These are phyloP conservation scores for Uropetala carovei DNA, from an alignment of 2,888 invertebrate species.

Conservation along the genomic window DNA sequence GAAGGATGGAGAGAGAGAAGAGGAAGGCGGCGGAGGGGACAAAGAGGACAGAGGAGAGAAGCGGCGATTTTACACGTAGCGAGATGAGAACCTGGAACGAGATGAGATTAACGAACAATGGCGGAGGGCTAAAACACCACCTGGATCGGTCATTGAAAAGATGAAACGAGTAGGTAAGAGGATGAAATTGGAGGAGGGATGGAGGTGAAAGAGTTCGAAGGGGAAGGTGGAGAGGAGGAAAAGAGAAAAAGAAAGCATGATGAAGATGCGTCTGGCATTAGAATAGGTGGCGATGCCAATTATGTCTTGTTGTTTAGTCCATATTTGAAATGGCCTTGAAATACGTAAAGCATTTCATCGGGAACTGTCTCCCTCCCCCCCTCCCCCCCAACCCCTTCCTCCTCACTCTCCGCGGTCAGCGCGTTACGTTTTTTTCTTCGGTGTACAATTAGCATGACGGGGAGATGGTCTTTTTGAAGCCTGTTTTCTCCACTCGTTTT, in stretches of 20 bases:
- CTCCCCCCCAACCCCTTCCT: neutral
- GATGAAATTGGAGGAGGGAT: neutral
- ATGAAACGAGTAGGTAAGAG: conserved; percentile 34
- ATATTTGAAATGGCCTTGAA: conserved; percentile 48
- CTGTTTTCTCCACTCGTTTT: neutral
- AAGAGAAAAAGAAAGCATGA: neutral
- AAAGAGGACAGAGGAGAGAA: neutral
- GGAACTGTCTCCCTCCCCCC: neutral
- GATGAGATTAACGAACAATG: conserved; percentile 25
- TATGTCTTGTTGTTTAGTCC: conserved; percentile 49
- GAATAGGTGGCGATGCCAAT: conserved; percentile 49
- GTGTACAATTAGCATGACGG: conserved; percentile 9
- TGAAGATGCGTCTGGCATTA: conserved; percentile 50
- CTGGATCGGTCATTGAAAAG: conserved; percentile 48
- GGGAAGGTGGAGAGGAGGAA: neutral
- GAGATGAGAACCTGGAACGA: conserved; percentile 19
- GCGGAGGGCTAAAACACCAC: conserved; percentile 10
- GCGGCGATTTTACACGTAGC: conserved; percentile 24
- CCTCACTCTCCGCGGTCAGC: neutral
- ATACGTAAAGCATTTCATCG: conserved; percentile 20
- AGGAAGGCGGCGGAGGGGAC: neutral
- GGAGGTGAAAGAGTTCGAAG: neutral
- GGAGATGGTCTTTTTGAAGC: neutral
- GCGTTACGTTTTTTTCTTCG: neutral
- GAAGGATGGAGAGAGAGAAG: neutral